Evolutionary conservation across 2,888 invertebrate species (phyloP), one percentile per base, ranked within the genome.

Genomic region (Terebella lapidaria): DNA sequence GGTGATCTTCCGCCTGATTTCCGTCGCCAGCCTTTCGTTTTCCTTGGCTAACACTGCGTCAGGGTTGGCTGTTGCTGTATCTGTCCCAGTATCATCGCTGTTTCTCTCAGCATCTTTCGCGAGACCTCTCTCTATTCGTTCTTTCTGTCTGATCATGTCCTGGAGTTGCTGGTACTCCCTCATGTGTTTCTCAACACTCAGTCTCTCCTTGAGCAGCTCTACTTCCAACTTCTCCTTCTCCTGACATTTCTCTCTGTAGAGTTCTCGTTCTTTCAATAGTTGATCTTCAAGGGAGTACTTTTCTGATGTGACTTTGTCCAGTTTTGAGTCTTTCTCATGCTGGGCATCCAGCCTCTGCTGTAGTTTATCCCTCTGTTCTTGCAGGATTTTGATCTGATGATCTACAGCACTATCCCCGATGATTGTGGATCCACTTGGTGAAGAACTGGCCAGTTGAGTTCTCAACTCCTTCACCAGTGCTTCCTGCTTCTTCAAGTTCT

Each of bases 171-270:
- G 59, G 45, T 57, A 58, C 46, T 65, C 62, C 35, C 62, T 49
- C 18, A 56, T 54, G 42, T 64, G 56, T 35, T 51, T 57, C 54
- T 64, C 65, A 3, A 63, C 30, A 10, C 30, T 51, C 1, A 65
- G 27, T 2, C 62, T 20, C 56, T 65, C 61, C 26, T 52, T 26
- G 15, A 65, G 54, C 53, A 65, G 49, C 20, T 65, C 62, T 5
- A 64, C 28, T 24, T 65, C 65, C 28, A 65, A 49, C 42, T 35
- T 57, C 27, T 65, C 60, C 29, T 65, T 65, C 26, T 58, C 60
- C 55, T 57, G 54, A 25, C 22, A 53, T 20, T 55, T 28, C 49
- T 57, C 27, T 18, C 47, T 25, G 20, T 45, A 22, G 26, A 26
- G 45, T n/a, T 59, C 59, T 25, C 46, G 52, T 28, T 59, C 64